These are phyloP conservation scores for Arvicanthis niloticus DNA, from an alignment of 2,113 vertebrate genomes.

Conservation along the genomic window DNA sequence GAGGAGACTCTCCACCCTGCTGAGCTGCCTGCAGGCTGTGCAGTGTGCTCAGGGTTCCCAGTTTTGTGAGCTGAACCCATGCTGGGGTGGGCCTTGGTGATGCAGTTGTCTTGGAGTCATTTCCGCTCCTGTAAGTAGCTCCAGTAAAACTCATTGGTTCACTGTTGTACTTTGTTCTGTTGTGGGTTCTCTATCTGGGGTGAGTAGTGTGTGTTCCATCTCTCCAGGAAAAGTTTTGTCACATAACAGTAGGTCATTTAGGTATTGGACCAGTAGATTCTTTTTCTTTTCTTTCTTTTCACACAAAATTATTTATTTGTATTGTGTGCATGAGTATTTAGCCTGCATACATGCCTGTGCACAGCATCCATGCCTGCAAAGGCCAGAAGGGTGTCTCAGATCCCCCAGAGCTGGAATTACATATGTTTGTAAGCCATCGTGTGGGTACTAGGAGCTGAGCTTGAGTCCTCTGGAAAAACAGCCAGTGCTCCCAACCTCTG, in stretches of 20 bases:
- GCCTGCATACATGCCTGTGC: neutral
- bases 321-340: neutral
- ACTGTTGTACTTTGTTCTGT: neutral
- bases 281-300: neutral
- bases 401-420: neutral
- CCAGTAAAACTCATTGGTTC: neutral
- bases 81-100: neutral
- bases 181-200: neutral
- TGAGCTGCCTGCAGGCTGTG: neutral
- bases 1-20: neutral
- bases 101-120: neutral
- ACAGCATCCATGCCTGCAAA: neutral
- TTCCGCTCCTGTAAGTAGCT: neutral
- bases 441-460: neutral
- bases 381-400: neutral
- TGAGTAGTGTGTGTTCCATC: neutral
- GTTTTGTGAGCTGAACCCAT: neutral
- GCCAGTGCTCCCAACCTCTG: neutral
- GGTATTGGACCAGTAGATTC: neutral
- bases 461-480: neutral
- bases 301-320: neutral
- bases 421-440: neutral
- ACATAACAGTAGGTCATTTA: conserved; percentile 8
- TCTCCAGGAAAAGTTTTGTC: neutral
- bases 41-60: neutral